Evolutionary conservation across 2,797 vertebrate genomes (phyloP).

Genomic region (Sandelia bainsii): DNA sequence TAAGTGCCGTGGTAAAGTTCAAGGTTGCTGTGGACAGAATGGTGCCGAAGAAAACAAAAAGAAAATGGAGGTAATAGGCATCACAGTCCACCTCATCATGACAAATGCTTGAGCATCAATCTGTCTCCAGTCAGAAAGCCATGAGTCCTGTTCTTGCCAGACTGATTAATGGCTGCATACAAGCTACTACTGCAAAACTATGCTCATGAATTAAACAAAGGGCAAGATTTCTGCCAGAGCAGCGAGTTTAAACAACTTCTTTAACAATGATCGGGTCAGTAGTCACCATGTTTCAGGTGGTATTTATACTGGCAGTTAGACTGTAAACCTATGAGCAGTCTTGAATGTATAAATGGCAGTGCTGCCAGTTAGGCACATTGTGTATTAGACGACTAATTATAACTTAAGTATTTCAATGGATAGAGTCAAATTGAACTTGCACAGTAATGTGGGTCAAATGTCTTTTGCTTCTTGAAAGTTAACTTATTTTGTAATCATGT

Average conservation of each 20-base stretch:
- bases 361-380: slow-evolving; percentile 5
- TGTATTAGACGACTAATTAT: neutral
- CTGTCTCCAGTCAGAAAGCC: slow-evolving; percentile 26
- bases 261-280: neutral
- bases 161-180: slow-evolving; percentile 31
- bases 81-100: neutral
- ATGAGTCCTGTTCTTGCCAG: slow-evolving; percentile 16
- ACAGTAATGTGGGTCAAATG: neutral
- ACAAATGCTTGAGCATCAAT: slow-evolving; percentile 19
- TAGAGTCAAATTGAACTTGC: neutral
- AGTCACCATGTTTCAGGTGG: slow-evolving; percentile 5
- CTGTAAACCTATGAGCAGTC: neutral
- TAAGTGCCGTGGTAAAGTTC: slow-evolving; percentile 49
- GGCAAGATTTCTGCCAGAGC: slow-evolving; percentile 5
- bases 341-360: slow-evolving; percentile 3
- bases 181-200: slow-evolving; percentile 28
- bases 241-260: slow-evolving; percentile 9
- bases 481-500: neutral
- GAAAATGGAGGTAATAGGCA: slow-evolving; percentile 17
- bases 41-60: slow-evolving; percentile 22
- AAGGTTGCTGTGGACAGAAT: slow-evolving; percentile 37
- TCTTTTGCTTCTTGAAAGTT: neutral
- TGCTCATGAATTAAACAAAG: slow-evolving; percentile 35
- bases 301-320: slow-evolving; percentile 1
- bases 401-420: neutral